phyloP scores from a whole-genome alignment of 2,113 vertebrate species.

The Aegotheles bennettii region DNA sequence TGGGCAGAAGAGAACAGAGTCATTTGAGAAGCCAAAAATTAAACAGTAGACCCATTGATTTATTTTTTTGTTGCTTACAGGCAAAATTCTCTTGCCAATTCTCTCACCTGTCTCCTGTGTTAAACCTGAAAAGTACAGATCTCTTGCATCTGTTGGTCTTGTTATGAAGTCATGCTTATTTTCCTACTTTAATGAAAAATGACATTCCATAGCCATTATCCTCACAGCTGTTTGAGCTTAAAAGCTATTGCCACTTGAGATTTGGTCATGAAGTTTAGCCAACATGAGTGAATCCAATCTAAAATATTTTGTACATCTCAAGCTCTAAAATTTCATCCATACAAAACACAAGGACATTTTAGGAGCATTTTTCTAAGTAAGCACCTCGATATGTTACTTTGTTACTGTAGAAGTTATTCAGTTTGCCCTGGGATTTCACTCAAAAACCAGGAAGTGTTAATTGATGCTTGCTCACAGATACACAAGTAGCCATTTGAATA shows the following conservation, averaged over 20 bases:
- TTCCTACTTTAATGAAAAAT: background rate
- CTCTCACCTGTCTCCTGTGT: background rate
- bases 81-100: background rate
- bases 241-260: background rate
- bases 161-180: background rate
- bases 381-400: background rate
- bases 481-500: background rate
- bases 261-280: background rate
- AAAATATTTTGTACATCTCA: background rate
- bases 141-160: background rate
- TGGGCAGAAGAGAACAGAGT: background rate
- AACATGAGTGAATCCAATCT: background rate
- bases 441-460: background rate
- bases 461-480: background rate
- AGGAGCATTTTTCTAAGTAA: background rate
- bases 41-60: background rate
- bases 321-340: background rate
- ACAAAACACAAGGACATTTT: conserved; percentile 19
- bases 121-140: background rate
- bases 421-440: background rate
- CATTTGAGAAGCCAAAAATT: background rate
- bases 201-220: background rate
- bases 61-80: background rate
- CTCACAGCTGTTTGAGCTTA: background rate
- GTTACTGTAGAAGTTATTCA: conserved; percentile 4